Base-by-base conservation (phyloP, 1,140 invertebrate genomes). In the Leptopilina boulardi region DNA sequence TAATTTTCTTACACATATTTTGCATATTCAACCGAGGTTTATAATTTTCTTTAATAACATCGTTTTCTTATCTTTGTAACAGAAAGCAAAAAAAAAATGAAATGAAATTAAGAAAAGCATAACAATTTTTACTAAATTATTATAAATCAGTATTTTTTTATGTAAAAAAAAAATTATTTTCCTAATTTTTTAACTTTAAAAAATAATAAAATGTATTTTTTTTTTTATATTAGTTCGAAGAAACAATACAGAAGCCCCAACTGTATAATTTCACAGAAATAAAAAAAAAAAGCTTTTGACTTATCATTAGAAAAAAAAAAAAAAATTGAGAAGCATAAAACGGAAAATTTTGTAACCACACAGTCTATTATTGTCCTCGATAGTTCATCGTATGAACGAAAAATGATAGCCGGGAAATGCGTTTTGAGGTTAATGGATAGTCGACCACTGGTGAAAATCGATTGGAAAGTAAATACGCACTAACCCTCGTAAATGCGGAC, bases 401-500 rank as follows among this genome's bases (percentile, higher is more conserved):
- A 66, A 66, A 66, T 66, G 59, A 66, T 66, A 66, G 3, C 23
- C 23, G 6, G 59, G 59, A 66, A 66, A 66, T 66, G 23, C 59
- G 59, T 66, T 30, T 66, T 15, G 59, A 23, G 59, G 59, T 66
- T 66, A 66, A 66, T 66, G 59, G 59, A 30, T 66, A 66, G 26
- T 66, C 59, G 5, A 66, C 59, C 59, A n/a, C 59, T n/a, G 59
- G 30, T 23, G n/a, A 66, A 38, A 66, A 66, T 66, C 23, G 59
- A 66, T 66, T 66, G 59, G 30, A 66, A 66, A 66, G 21, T 66
- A 66, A 23, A 30, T 2, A 66, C 26, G 59, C 26, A 66, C 26
- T 66, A 66, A 66, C 59, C 59, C 59, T 34, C 59, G 59, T 66
- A 66, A 66, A 66, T 13, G 59, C 21, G 59, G 59, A 66, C 59